Evolutionary conservation across 2,797 vertebrate species (phyloP), one percentile per base, ranked within the genome.

Genomic region (Rallus crepitans): DNA sequence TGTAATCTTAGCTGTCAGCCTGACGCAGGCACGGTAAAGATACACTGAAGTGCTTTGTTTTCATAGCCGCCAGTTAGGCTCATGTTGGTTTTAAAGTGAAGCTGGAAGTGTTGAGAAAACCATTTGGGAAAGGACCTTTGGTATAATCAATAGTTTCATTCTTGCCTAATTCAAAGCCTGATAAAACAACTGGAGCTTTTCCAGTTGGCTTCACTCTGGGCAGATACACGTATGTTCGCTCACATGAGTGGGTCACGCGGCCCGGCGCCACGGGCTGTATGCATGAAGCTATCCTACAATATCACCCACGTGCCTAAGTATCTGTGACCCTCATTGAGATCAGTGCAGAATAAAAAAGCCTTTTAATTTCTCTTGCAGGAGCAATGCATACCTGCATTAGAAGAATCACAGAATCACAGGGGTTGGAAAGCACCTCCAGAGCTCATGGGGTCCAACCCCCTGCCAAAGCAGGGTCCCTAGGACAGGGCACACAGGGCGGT

Each of bases 11-110:
- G 35, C 65, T 77, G 69, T 28, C 57, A 73, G 68, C 77, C 83
- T 89, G 94, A 94, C 30, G 52, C 64, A 48, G 75, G 87, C 31
- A 61, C 37, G 15, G 15, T 31, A 31, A 56, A 60, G 31, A 70
- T 40, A 92, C 64, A 91, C 55, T 72, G 77, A 59, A 6, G 69
- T 82, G 65, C 75, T 95, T 89, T 89, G 86, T 89, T 93, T 85
- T 30, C 55, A 2, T 6, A 80, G 68, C 71, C 82, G 66, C 48
- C 83, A 59, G 40, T 73, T 84, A 70, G 87, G 21, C 28, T 85
- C 24, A 35, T 63, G 21, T 33, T 42, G 33, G 48, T 57, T 61
- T 69, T 75, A 87, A 91, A 87, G 56, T 52, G 68, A 72, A 92
- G 89, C 63, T 84, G 68, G 19, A 85, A 93, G 71, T 18, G 63